Evolutionary conservation across 2,113 vertebrate genomes (phyloP).

Genomic region (Tetrax tetrax): DNA sequence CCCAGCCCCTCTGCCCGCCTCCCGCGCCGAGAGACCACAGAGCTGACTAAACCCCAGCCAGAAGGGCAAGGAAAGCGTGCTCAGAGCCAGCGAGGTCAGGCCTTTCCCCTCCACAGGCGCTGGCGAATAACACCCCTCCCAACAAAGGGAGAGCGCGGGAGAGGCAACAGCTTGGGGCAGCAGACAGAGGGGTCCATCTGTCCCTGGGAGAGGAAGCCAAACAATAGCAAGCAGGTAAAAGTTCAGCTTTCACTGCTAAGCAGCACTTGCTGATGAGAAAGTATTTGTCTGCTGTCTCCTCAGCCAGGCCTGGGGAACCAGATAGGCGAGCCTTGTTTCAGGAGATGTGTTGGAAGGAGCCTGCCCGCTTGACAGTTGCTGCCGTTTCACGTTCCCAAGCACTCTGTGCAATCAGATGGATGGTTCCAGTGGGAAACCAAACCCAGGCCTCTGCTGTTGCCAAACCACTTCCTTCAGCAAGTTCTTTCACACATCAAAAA

Average conservation of each 20-base stretch:
- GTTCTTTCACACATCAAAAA: neutral
- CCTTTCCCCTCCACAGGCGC: neutral
- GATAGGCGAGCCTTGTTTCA: neutral
- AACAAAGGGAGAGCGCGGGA: neutral
- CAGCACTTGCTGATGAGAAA: neutral
- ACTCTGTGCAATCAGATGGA: neutral
- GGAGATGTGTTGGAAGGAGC: neutral
- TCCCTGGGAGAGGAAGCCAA: neutral
- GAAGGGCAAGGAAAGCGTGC: neutral
- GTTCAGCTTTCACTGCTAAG: neutral
- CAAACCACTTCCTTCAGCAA: constrained; percentile 15
- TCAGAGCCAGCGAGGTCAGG: neutral
- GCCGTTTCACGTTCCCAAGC: neutral
- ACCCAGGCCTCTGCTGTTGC: neutral
- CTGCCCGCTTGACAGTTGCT: neutral
- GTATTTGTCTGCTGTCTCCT: neutral
- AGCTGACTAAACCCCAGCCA: neutral
- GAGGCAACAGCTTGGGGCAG: neutral
- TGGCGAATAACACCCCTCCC: neutral
- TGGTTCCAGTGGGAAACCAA: neutral
- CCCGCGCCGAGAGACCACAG: accelerated
- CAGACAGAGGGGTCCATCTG: neutral
- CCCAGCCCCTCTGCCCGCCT: neutral
- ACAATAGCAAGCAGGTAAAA: accelerated
- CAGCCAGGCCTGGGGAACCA: neutral